A percentile compares a stretch with the other conserved stretches of the same genome.
Evolutionary conservation across 2,888 invertebrate species (phyloP).

Genomic region (Podabrus alpinus): DNA sequence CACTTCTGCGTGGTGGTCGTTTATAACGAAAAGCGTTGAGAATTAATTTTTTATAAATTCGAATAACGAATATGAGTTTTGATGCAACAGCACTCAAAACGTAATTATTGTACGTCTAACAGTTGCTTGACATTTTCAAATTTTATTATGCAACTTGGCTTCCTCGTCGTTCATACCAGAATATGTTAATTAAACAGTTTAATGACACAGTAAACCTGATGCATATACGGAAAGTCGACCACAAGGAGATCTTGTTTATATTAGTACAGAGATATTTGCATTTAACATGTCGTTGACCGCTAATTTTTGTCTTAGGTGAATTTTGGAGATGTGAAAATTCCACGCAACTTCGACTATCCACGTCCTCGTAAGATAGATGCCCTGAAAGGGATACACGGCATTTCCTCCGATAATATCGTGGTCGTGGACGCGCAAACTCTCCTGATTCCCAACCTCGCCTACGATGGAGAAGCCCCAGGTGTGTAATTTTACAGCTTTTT

Average conservation of each 20-base stretch:
- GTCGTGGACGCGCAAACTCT: slow-evolving; percentile 93
- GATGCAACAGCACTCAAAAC: background rate
- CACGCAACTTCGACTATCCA: slow-evolving; percentile 78
- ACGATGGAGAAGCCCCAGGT: slow-evolving; percentile 94
- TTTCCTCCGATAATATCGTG: slow-evolving; percentile 84
- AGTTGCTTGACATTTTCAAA: slow-evolving; percentile 15
- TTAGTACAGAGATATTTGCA: background rate
- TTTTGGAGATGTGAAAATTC: slow-evolving; percentile 86
- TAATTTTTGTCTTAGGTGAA: slow-evolving; percentile 67
- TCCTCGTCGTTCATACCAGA: slow-evolving; percentile 1
- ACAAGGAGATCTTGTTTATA: slow-evolving; percentile 16
- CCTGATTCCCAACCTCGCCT: slow-evolving; percentile 86
- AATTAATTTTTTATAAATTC: background rate
- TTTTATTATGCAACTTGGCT: slow-evolving; percentile 15
- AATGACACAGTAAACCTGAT: slow-evolving; percentile 22
- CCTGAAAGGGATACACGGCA: slow-evolving; percentile 80
- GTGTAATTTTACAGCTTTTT: slow-evolving; percentile 42
- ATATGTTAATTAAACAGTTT: slow-evolving; percentile 20
- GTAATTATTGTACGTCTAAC: background rate
- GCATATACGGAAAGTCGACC: background rate
- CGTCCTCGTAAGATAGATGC: slow-evolving; percentile 79
- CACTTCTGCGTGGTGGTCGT: background rate
- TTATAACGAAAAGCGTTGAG: background rate
- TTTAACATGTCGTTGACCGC: slow-evolving; percentile 10
- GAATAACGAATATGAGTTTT: background rate